Percentiles rank a stretch among this genome's conserved stretches.
Evolutionary conservation across 2,113 vertebrate species (phyloP).

Genomic region (Chrysemys picta): DNA sequence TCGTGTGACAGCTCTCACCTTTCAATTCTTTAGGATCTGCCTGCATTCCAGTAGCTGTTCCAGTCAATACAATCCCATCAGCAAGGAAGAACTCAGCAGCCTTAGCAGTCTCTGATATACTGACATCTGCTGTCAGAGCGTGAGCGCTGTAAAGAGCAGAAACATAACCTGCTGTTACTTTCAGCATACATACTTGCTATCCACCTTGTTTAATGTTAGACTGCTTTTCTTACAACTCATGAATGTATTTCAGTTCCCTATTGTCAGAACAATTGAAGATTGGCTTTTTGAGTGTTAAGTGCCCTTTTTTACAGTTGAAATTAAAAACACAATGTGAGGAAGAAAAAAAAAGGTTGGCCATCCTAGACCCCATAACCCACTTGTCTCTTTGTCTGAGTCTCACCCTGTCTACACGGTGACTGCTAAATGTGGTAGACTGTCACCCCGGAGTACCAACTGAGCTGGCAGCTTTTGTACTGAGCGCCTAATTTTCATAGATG

Average conservation of each 20-base stretch:
- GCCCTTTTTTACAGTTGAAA: neutral
- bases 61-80: constrained; percentile 87
- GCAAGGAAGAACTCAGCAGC: constrained; percentile 90
- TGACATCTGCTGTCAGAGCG: constrained; percentile 84
- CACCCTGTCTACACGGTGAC: neutral
- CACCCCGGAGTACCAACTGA: constrained; percentile 8
- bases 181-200: neutral
- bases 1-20: constrained; percentile 65
- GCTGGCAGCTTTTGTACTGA: neutral
- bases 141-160: constrained; percentile 81
- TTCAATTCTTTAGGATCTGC: constrained; percentile 79
- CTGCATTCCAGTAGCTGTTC: constrained; percentile 81
- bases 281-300: neutral
- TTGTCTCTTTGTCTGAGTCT: fast-evolving
- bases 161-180: neutral
- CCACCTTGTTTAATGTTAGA: neutral
- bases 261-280: neutral
- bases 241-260: neutral
- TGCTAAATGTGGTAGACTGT: neutral
- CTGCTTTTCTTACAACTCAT: neutral
- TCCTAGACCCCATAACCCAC: neutral
- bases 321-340: fast-evolving
- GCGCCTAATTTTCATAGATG: constrained; percentile 19
- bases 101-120: constrained; percentile 77
- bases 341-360: neutral